Conservation (phyloP, 2,113 vertebrate genomes). For the Megalops atlanticus region DNA sequence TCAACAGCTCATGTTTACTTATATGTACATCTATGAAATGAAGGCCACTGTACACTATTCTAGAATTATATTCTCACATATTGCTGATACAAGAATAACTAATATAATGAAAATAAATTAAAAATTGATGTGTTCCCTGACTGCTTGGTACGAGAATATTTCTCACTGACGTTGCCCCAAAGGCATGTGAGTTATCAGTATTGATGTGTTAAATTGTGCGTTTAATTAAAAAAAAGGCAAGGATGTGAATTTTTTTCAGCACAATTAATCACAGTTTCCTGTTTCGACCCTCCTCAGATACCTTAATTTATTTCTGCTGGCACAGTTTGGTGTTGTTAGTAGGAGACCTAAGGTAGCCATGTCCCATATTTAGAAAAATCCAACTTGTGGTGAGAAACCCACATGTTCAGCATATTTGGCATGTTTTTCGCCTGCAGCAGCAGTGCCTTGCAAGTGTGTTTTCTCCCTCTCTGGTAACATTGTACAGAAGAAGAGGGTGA, state of each 20-base stretch:
- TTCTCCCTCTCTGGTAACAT: background rate
- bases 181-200: background rate
- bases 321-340: background rate
- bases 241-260: background rate
- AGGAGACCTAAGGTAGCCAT: too few species aligned
- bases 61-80: background rate
- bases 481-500: too few species aligned
- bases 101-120: too few species aligned
- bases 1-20: too few species aligned
- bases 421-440: too few species aligned
- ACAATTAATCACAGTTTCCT: background rate
- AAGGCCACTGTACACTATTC: background rate
- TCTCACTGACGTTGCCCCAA: background rate
- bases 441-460: background rate
- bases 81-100: too few species aligned
- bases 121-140: background rate
- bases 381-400: too few species aligned
- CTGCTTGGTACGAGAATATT: background rate
- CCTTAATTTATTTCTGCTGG: background rate
- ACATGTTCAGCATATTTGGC: too few species aligned
- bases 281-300: background rate
- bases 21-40: background rate
- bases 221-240: background rate
- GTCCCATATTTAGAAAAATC: too few species aligned
- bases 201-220: background rate